Evolutionary conservation across 2,888 invertebrate genomes (phyloP).

Genomic region (Hirudinaria manillensis): DNA sequence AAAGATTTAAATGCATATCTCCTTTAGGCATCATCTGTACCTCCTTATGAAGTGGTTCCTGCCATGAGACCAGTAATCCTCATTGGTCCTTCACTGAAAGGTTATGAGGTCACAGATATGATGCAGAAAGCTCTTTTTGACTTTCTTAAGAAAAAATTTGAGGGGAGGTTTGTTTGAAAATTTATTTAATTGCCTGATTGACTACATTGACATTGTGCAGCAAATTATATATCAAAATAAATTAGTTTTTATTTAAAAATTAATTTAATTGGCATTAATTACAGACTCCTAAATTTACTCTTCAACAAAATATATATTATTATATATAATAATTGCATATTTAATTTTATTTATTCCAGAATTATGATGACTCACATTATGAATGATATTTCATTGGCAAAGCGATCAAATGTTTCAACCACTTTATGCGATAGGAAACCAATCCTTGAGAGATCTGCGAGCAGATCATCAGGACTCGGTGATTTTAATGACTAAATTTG

Average conservation of each 20-base stretch:
- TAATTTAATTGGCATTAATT: too few relatives aligned
- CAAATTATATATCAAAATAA: too few relatives aligned
- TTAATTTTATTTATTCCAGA: neutral
- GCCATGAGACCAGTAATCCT: constrained; percentile 27
- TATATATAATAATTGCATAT: too few relatives aligned
- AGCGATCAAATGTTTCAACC: neutral
- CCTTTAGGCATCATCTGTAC: neutral
- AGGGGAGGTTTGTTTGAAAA: constrained; percentile 36
- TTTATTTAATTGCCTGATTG: too few relatives aligned
- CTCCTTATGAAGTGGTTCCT: constrained; percentile 28
- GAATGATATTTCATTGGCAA: neutral
- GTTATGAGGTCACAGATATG: constrained; percentile 28
- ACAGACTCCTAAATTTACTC: too few relatives aligned
- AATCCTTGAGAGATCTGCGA: constrained; percentile 12
- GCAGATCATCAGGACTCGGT: constrained; percentile 9
- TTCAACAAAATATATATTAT: too few relatives aligned
- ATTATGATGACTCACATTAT: neutral
- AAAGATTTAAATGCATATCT: too few relatives aligned
- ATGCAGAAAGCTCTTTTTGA: constrained; percentile 30
- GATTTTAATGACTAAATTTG: neutral
- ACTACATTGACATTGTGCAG: neutral
- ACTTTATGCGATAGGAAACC: constrained; percentile 1
- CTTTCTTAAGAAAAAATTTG: constrained; percentile 25
- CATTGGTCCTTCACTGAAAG: constrained; percentile 27
- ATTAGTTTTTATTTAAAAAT: too few relatives aligned